A percentile compares a stretch with the other conserved stretches of the same genome.
These are phyloP conservation scores for Aricia artaxerxes DNA, from an alignment of 2,888 invertebrate genomes.

Conservation along the genomic window DNA sequence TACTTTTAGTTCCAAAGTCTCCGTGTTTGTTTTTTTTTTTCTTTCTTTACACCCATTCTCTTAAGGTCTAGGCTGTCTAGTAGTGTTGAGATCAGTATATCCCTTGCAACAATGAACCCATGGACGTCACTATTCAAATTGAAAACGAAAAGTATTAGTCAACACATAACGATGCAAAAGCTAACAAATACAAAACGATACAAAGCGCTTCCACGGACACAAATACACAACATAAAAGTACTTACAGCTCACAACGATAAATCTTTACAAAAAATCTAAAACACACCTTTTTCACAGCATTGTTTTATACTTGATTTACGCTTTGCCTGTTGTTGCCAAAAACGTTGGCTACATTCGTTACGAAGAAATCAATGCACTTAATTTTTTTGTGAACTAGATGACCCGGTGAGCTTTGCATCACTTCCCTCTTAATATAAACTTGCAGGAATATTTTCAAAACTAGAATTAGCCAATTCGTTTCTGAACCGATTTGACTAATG, in stretches of 20 bases:
- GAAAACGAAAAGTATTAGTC: not conserved
- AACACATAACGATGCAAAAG: not conserved
- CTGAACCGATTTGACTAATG: no score
- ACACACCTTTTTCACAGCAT: conserved; percentile 23
- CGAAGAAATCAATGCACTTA: not conserved
- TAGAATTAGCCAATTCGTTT: no score
- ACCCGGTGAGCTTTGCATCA: no score
- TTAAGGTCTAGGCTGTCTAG: no score
- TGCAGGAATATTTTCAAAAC: no score
- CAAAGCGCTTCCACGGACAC: not conserved
- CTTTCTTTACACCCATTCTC: no score
- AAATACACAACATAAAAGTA: conserved; percentile 15
- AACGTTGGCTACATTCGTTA: not conserved
- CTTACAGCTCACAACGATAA: conserved; percentile 16
- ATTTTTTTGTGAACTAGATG: not conserved
- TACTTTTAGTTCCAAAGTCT: no score
- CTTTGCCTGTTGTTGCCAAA: conserved; percentile 17
- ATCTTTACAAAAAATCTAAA: conserved; percentile 10
- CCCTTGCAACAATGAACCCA: no score
- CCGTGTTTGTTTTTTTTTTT: no score
- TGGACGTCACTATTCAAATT: not conserved
- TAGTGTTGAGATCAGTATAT: no score
- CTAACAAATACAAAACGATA: not conserved
- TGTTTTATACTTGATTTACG: conserved; percentile 21
- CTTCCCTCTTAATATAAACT: no score